These are phyloP conservation scores for Melitaea cinxia DNA, from an alignment of 1,140 invertebrate genomes.

Conservation along the genomic window DNA sequence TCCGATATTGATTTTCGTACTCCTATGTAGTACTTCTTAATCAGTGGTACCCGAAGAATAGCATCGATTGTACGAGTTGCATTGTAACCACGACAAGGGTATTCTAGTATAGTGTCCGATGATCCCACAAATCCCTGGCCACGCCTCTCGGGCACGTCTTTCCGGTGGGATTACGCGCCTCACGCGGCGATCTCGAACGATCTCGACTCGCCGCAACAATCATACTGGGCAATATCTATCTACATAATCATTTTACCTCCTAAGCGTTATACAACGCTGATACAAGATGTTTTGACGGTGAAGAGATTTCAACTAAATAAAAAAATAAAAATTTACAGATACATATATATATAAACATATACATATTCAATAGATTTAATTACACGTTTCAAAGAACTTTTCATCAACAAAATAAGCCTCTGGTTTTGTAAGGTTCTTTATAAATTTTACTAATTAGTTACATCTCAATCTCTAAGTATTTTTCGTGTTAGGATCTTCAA, in stretches of 20 bases:
- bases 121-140: conserved; percentile 65
- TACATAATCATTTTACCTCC: conserved; percentile 8
- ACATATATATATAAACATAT: background rate
- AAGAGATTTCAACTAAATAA: background rate
- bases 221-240: conserved; percentile 39
- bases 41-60: conserved; percentile 24
- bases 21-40: conserved; percentile 12
- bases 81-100: conserved; percentile 56
- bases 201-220: conserved; percentile 54
- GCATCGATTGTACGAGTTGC: conserved; percentile 40
- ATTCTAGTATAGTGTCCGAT: conserved; percentile 60
- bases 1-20: conserved; percentile 35
- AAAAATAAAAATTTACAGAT: background rate
- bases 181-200: conserved; percentile 48
- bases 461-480: background rate
- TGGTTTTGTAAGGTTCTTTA: background rate
- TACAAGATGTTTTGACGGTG: background rate
- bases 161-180: conserved; percentile 59
- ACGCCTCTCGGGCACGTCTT: conserved; percentile 61
- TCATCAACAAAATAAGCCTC: conserved; percentile 4
- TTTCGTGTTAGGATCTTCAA: conserved; percentile 7
- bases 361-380: background rate
- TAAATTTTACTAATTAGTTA: conserved; percentile 2
- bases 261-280: too few species aligned
- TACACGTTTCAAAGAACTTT: conserved; percentile 7